Evolutionary conservation across 2,113 vertebrate genomes (phyloP), one percentile per base, ranked within the genome.

Genomic region (Anguilla rostrata): DNA sequence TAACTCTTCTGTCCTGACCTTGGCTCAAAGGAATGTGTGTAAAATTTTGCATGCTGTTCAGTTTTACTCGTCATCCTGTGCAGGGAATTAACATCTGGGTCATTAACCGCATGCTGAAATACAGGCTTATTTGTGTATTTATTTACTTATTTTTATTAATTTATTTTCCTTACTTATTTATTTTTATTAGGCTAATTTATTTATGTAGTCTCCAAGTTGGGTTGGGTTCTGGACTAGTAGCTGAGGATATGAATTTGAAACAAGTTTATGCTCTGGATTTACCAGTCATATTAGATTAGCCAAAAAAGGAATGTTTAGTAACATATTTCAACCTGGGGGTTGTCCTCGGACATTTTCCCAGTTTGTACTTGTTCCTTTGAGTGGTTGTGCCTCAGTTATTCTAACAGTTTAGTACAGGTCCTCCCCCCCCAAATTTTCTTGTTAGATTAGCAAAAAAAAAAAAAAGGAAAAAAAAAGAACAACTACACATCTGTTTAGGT

Each of bases 401-500:
- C 60, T 66, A 53, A 53, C 49, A 26, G 22, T 66, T 60, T 26
- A 66, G 60, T 26, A 26, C 11, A 60, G 15, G 18, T 15, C 18
- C 56, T 12, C 14, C 1, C 12, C 56, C 18, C 18, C 22, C 0
- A 1, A 66, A 34, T 1, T 26, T 9, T 84, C 34, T 40, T 53
- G 9, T 83, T 20, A 29, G 85, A 78, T 39, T 14, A 83, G 34
- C 16, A 7, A 20, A 85, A 82, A 85, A 83, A 82, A 85, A 83
- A 81, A 79, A 81, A 83, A 3, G 57, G 0, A 8, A 60, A 14
- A 46, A 46, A 66, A 66, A 66, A 66, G 22, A 75, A 75, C 22
- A 71, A 71, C n/a, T 9, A 34, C 71, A 75, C 87, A 87, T 88
- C 60, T 88, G 85, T 86, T 78, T 84, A 87, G 26, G 22, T 82